Percentiles rank a stretch among this genome's conserved stretches.
These are phyloP conservation scores for Rhynchopsitta pachyrhyncha DNA, from an alignment of 2,113 vertebrate genomes.

Conservation along the genomic window DNA sequence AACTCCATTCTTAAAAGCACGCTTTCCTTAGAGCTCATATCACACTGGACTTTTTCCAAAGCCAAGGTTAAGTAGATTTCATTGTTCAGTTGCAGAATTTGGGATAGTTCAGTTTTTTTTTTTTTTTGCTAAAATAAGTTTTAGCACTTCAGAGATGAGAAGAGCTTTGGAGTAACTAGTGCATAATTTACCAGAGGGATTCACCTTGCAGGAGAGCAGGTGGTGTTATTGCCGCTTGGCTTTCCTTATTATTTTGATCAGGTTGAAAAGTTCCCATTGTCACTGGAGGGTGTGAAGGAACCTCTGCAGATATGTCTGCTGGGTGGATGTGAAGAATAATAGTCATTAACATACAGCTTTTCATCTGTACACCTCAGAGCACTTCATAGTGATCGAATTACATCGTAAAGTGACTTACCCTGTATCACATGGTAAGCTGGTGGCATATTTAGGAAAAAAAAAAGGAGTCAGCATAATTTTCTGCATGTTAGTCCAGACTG, in stretches of 20 bases:
- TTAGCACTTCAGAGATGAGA: not conserved
- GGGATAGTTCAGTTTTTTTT: not conserved
- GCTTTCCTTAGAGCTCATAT: not conserved
- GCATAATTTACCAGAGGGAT: not conserved
- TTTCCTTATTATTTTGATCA: not conserved
- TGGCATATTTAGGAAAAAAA: not conserved
- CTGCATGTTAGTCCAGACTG: not conserved
- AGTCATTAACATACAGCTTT: not conserved
- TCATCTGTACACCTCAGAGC: not conserved
- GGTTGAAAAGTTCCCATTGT: not conserved
- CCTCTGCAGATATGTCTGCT: not conserved
- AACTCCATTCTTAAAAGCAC: accelerated
- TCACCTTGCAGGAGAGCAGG: not conserved
- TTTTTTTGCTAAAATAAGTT: not conserved
- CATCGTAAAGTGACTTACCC: not conserved
- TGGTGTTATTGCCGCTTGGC: not conserved
- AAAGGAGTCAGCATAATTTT: not conserved
- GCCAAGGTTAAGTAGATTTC: not conserved
- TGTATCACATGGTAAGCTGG: not conserved
- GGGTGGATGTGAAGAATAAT: not conserved
- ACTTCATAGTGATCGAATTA: not conserved
- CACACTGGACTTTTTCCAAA: not conserved
- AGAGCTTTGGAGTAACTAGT: not conserved
- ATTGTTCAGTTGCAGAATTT: not conserved
- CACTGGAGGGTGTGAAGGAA: not conserved